Percentiles rank a stretch among this genome's conserved stretches.
Evolutionary conservation across 2,113 vertebrate species (phyloP).

Genomic region (zebrafish (Danio rerio)): GRCz12tu NC_133189.1:44744501-44745000

Average conservation of each 20-base stretch:
- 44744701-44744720: no score
- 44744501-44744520: no score
- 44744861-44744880: slow-evolving; percentile 11
- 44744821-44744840: slow-evolving; percentile 14
- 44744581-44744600: no score
- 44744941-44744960: slow-evolving; percentile 30
- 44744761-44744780: slow-evolving; percentile 60
- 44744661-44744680: no score
- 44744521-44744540: no score
- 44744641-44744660: no score
- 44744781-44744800: slow-evolving; percentile 49
- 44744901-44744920: slow-evolving; percentile 21
- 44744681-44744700: no score
- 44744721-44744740: no score
- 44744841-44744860: slow-evolving; percentile 8
- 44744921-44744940: slow-evolving; percentile 21
- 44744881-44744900: background rate
- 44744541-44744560: no score
- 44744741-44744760: slow-evolving; percentile 10
- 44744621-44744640: no score
- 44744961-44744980: slow-evolving; percentile 26
- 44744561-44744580: no score
- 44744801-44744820: slow-evolving; percentile 12
- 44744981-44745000: slow-evolving; percentile 33
- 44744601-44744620: no score